Base-by-base conservation (phyloP, 2,797 vertebrate genomes). In the Acanthornis magna region DNA sequence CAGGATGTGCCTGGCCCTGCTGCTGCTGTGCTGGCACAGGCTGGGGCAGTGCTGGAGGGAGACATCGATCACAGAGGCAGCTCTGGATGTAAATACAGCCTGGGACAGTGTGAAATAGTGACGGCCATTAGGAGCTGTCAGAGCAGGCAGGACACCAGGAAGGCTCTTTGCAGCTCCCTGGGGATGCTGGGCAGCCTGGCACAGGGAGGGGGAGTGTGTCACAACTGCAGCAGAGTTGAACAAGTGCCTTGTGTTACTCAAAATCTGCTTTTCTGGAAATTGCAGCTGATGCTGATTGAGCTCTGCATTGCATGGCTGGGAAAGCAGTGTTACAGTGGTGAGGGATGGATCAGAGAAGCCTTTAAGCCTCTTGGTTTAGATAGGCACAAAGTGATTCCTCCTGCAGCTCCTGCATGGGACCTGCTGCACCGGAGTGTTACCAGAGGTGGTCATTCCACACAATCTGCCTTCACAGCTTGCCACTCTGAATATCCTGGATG, bases 181-280 rank as follows among this genome's bases (percentile, higher is more conserved):
- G 77, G 84, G 38, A 23, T 50, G 78, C 77, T 73, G 91, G 68
- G 57, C 76, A 65, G 78, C 40, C 48, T 23, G 11, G 58, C 42
- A n/a, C 36, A 6, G 2, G 22, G 6, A 14, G 27, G 11, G 72
- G 22, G 3, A 0, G 1, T 40, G 65, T 53, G 40, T 72, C 62
- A 68, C 51, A 75, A 61, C 60, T 82, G 36, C 72, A 57, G 58
- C 77, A 45, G 51, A 27, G 40, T 30, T 54, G 47, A 61, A 34
- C 20, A 13, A 63, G 32, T 29, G 30, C 47, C 22, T 53, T 96
- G 95, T 97, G 96, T 97, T 97, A 70, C 47, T 79, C 70, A 97
- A 97, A 97, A 98, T 98, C 98, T 97, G 96, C 89, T 96, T 96
- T 75, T 78, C 66, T 57, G 30, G 67, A 47, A 87, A 95, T 94